A percentile compares a stretch with the other conserved stretches of the same genome.
Conservation (phyloP, 2,113 vertebrate genomes). For the Pituophis catenifer region DNA sequence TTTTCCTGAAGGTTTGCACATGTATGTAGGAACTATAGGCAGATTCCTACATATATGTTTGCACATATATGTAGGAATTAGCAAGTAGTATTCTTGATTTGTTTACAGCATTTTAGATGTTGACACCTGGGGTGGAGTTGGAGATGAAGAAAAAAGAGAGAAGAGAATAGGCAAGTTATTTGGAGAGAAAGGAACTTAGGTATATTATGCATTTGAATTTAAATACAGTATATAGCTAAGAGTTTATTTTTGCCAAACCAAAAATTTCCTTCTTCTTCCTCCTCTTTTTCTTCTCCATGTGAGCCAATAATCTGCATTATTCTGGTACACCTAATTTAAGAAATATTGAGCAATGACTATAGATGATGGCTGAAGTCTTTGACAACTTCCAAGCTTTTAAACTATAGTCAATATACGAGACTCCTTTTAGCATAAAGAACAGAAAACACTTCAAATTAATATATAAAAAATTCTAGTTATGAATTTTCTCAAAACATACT, state of each 20-base stretch:
- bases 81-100: slow-evolving; percentile 1
- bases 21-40: background rate
- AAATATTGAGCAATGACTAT: slow-evolving; percentile 12
- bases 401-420: background rate
- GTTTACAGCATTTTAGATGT: background rate
- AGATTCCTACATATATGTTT: background rate
- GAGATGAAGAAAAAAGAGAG: background rate
- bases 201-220: background rate
- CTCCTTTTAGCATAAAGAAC: slow-evolving; percentile 25
- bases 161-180: background rate
- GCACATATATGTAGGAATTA: background rate
- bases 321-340: slow-evolving; percentile 1
- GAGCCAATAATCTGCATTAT: slow-evolving; percentile 7
- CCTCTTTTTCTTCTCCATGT: slow-evolving; percentile 4
- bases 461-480: background rate
- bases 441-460: slow-evolving; percentile 25
- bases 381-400: slow-evolving; percentile 26
- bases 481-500: slow-evolving; percentile 14
- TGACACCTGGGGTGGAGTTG: background rate
- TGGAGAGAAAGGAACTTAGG: background rate
- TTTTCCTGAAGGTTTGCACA: background rate
- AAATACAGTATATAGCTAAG: slow-evolving; percentile 22
- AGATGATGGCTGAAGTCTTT: slow-evolving; percentile 19
- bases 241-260: slow-evolving; percentile 25
- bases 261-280: slow-evolving; percentile 12